Base-by-base conservation (phyloP, 2,888 invertebrate species). In the Lomographa bimaculata region DNA sequence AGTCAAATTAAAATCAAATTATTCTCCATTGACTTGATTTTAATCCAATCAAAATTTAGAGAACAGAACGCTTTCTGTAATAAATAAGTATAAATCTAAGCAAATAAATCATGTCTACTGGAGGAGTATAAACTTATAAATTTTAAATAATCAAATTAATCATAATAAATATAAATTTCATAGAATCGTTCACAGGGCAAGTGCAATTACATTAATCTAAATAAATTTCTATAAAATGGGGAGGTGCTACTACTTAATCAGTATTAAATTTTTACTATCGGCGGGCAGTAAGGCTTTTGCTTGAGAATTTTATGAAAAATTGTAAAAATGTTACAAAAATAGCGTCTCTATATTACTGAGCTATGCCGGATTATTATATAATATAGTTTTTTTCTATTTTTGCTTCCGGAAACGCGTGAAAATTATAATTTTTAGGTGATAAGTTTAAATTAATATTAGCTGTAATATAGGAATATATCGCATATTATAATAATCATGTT, bases 341-440 rank as follows among this genome's bases (percentile, higher is more conserved):
- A 64, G 57, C 82, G 86, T 86, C 86, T 86, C 86, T 82, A 69
- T 71, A 66, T 67, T 73, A 69, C 57, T 64, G 83, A 77, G 77
- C 84, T 84, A 86, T 67, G 86, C 83, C 84, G 87, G 87, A 79
- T 79, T 43, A 39, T 38, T 29, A 33, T 41, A 48, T 60, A 65
- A 46, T 64, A 64, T 57, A n/a, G n/a, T 51, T 63, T 55, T 51
- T 53, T 56, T 60, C 42, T 45, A 51, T 60, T 60, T 67, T 72
- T 69, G 76, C 75, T 75, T 71, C 69, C 50, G 64, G 64, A 60
- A 65, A 67, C 65, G 64, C 72, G 54, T 55, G 54, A 52, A 39
- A 20, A 4, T 40, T 42, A 36, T 36, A 19, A 25, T 41, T 50
- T 24, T 16, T 50, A 50, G 52, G 17, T 7, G 14, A 14, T 52